These are phyloP conservation scores for Pyxicephalus adspersus DNA, from an alignment of 2,113 vertebrate genomes.

Conservation along the genomic window DNA sequence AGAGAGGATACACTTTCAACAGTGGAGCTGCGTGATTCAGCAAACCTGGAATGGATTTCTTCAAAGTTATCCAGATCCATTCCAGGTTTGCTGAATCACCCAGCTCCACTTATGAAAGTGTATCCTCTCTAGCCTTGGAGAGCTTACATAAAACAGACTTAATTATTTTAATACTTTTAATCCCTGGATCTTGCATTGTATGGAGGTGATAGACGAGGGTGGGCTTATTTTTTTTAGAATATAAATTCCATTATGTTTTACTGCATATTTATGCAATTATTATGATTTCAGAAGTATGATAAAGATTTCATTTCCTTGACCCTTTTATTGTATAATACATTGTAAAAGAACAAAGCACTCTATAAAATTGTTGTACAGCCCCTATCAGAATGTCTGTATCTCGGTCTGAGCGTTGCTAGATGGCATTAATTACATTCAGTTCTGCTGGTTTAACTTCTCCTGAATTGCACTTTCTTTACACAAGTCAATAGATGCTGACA, in stretches of 20 bases:
- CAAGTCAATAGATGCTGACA: constrained; percentile 34
- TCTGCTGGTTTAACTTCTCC: constrained; percentile 19
- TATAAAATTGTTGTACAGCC: not conserved
- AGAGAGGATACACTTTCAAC: no score
- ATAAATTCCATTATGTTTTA: constrained; percentile 9
- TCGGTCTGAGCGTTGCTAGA: constrained; percentile 28
- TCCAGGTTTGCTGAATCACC: no score
- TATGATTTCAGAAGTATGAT: constrained; percentile 13
- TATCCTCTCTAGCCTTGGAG: no score
- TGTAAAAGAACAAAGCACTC: not conserved
- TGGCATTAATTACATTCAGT: constrained; percentile 5
- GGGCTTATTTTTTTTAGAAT: not conserved
- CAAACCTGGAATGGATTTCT: no score
- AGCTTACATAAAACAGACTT: no score
- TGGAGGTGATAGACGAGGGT: not conserved
- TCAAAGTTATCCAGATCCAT: no score
- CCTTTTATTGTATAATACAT: not conserved
- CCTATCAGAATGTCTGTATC: constrained; percentile 2
- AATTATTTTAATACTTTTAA: no score
- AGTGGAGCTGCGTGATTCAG: no score
- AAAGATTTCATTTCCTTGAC: constrained; percentile 15
- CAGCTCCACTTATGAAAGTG: no score
- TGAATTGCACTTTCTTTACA: constrained; percentile 33
- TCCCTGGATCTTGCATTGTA: no score
- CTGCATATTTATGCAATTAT: not conserved